Percentiles rank a stretch among this genome's conserved stretches.
Conservation (phyloP, 1,140 invertebrate genomes). For the Oscheius sp. region DNA sequence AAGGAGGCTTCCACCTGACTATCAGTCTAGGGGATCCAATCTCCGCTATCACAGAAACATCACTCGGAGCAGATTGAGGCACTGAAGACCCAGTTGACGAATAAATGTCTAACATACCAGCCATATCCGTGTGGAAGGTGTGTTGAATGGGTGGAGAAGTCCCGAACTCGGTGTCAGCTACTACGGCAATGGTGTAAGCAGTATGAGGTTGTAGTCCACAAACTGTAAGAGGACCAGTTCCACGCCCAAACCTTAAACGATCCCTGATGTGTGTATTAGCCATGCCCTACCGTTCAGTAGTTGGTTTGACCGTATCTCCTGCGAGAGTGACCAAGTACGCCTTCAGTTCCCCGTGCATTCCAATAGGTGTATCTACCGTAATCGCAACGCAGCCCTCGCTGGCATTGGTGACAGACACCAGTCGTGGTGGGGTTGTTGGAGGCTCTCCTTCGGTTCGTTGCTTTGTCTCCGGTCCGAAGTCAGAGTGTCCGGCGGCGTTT, state of each 20-base stretch:
- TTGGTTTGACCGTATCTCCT: not conserved
- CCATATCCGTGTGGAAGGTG: constrained; percentile 48
- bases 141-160: constrained; percentile 49
- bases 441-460: constrained; percentile 54
- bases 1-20: constrained; percentile 1
- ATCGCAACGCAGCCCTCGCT: constrained; percentile 46
- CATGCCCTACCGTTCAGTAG: not conserved
- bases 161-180: constrained; percentile 58
- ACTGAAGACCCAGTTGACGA: not conserved
- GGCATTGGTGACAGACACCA: constrained; percentile 44
- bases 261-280: not conserved
- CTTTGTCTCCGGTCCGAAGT: constrained; percentile 51
- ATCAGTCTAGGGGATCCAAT: not conserved
- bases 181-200: constrained; percentile 44
- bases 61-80: not conserved
- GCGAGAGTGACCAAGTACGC: constrained; percentile 11
- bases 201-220: constrained; percentile 18
- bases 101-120: constrained; percentile 17
- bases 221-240: constrained; percentile 5
- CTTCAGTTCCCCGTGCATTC: constrained; percentile 26
- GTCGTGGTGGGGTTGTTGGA: constrained; percentile 45
- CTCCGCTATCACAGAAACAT: not conserved
- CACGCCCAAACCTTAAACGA: not conserved
- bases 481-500: constrained; percentile 54
- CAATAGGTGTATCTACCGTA: constrained; percentile 4